Base-by-base conservation (phyloP, 2,113 vertebrate genomes). In the Oreochromis aureus region DNA sequence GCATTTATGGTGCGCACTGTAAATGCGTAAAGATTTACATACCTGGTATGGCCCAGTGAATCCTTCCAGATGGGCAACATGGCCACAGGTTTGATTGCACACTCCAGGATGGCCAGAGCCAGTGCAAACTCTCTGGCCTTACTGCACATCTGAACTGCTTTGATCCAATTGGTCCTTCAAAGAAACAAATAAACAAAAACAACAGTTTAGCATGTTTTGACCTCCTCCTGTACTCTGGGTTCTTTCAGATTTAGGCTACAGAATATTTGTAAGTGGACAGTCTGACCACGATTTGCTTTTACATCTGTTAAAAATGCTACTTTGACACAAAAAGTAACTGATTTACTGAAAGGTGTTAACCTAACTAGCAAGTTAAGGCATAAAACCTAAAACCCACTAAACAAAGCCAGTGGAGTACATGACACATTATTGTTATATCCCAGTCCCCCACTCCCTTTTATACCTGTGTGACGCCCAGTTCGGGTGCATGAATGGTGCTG, bases 391-490 rank as follows among this genome's bases (percentile, higher is more conserved):
- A 13, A 56, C 4, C 16, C 18, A n/a, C 8, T 54, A 32, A 80
- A 83, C 8, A 61, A n/a, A 85, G 13, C 19, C 56, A 30, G 4
- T 6, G 16, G 2, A 55, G 19, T 3, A 78, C 27, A 79, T 12
- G 18, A 51, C 6, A 36, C 6, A 80, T 56, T 2, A 48, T 13
- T 79, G 11, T 80, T 66, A 66, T 32, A 82, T n/a, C 3, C 2
- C 6, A 71, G 41, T 41, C 54, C 4, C 54, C 39, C 36, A 15
- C 13, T 66, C 12, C 41, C 48, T 5, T 82, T 69, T 44, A 15
- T 97, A 99, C 99, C 99, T 99, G 97, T 99, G 99, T 41, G 99
- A 99, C 32, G 98, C 98, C 99, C 99, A 99, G 92, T 99, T 99
- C 15, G 98, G 99, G 90, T 99, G 99, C 94, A 99, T 98, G 91